These are phyloP conservation scores for Columbina picui DNA, from an alignment of 2,113 vertebrate genomes.

Conservation along the genomic window DNA sequence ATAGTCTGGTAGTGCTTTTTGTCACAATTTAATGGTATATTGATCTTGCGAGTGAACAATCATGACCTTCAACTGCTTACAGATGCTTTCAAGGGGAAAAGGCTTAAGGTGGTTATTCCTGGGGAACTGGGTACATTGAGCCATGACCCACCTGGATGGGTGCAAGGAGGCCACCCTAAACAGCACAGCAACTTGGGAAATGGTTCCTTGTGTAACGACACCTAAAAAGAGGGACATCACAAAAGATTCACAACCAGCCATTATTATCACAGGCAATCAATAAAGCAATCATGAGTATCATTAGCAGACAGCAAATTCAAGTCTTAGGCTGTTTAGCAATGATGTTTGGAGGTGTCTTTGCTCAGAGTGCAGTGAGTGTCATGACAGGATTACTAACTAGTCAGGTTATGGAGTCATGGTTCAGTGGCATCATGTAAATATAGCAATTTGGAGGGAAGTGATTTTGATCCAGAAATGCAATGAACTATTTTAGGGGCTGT, in stretches of 20 bases:
- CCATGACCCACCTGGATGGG: neutral
- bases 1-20: constrained; percentile 74
- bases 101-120: constrained; percentile 64
- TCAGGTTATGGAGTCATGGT: neutral
- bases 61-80: constrained; percentile 76
- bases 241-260: constrained; percentile 32
- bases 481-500: neutral
- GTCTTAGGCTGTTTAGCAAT: neutral
- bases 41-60: constrained; percentile 74
- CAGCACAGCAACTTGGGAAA: constrained; percentile 23
- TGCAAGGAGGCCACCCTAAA: constrained; percentile 39
- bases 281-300: constrained; percentile 64
- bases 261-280: constrained; percentile 59
- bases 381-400: neutral
- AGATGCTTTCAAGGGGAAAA: constrained; percentile 70
- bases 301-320: constrained; percentile 39
- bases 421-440: neutral
- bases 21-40: constrained; percentile 79
- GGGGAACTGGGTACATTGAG: constrained; percentile 13
- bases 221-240: constrained; percentile 29
- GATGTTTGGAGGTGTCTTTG: neutral
- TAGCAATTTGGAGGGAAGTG: neutral
- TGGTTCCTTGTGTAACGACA: constrained; percentile 16
- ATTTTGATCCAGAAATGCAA: neutral
- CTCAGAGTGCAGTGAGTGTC: neutral